Percentiles rank a stretch among this genome's conserved stretches.
These are phyloP conservation scores for Eleutherodactylus coqui DNA, from an alignment of 2,797 vertebrate genomes.

Conservation along the genomic window DNA sequence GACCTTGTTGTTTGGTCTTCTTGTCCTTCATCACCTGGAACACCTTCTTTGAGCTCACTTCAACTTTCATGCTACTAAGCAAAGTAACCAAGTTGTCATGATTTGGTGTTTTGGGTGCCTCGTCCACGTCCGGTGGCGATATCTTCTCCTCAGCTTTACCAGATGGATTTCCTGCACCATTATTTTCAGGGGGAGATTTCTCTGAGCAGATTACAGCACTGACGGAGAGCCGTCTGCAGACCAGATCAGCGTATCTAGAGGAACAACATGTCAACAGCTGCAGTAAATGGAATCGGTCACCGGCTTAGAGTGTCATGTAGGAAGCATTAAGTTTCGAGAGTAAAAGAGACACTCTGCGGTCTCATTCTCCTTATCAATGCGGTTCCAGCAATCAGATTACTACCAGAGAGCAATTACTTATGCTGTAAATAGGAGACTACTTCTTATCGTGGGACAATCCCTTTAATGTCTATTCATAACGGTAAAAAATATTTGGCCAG, in stretches of 20 bases:
- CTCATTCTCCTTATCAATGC: too few species aligned
- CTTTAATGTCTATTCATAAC: too few species aligned
- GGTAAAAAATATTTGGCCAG: too few species aligned
- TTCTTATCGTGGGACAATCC: too few species aligned
- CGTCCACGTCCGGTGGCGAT: constrained; percentile 60
- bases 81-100: constrained; percentile 82
- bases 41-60: constrained; percentile 80
- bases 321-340: too few species aligned
- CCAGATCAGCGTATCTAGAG: constrained; percentile 65
- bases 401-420: too few species aligned
- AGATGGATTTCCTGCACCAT: constrained; percentile 49
- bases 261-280: constrained; percentile 5
- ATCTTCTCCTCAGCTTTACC: constrained; percentile 16
- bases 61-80: constrained; percentile 88
- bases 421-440: too few species aligned
- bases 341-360: too few species aligned
- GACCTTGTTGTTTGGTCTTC: constrained; percentile 59
- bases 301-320: too few species aligned
- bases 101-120: constrained; percentile 60
- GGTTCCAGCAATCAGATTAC: too few species aligned
- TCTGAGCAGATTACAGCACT: constrained; percentile 51
- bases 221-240: constrained; percentile 70
- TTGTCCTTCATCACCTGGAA: constrained; percentile 68
- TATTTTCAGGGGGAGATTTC: constrained; percentile 42
- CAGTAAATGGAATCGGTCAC: too few species aligned